Evolutionary conservation across 2,797 vertebrate species (phyloP).

Genomic region (Hafferia zeledoni): DNA sequence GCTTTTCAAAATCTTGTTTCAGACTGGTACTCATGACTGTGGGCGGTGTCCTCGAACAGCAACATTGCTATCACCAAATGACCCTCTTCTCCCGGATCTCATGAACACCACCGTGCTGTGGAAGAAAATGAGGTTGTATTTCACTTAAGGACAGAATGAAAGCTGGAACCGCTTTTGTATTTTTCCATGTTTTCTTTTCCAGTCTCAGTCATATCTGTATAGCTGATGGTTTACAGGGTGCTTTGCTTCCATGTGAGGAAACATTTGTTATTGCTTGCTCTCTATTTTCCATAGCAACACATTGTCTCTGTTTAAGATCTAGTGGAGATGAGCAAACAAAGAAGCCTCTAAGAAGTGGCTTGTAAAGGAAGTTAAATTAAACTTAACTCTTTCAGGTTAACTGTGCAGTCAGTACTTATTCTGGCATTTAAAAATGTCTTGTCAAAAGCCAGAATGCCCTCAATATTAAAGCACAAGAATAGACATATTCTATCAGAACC

Average conservation of each 20-base stretch:
- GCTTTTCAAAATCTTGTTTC: conserved; percentile 23
- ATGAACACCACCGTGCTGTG: neutral
- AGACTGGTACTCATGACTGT: neutral
- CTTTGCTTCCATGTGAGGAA: conserved; percentile 4
- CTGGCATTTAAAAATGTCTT: neutral
- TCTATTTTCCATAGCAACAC: conserved; percentile 57
- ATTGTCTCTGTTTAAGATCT: conserved; percentile 54
- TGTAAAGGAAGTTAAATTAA: neutral
- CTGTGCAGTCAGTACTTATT: neutral
- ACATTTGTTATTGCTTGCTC: conserved; percentile 45
- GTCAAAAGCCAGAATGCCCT: neutral
- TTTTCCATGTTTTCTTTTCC: conserved; percentile 36
- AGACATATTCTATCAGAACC: neutral
- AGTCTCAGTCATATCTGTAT: conserved; percentile 20
- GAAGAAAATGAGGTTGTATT: conserved; percentile 53
- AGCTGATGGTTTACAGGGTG: conserved; percentile 51
- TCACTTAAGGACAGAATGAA: conserved; percentile 29
- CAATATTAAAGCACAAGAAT: neutral
- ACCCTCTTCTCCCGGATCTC: conserved; percentile 20
- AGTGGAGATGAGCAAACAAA: conserved; percentile 49
- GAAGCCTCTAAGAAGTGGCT: conserved; percentile 30
- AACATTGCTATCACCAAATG: neutral
- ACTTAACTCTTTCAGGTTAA: conserved; percentile 16
- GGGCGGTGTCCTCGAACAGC: neutral
- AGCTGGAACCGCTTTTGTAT: conserved; percentile 37